A percentile compares a stretch with the other conserved stretches of the same genome.
Conservation (phyloP, 2,888 invertebrate species). For the Ellobium chinense region DNA sequence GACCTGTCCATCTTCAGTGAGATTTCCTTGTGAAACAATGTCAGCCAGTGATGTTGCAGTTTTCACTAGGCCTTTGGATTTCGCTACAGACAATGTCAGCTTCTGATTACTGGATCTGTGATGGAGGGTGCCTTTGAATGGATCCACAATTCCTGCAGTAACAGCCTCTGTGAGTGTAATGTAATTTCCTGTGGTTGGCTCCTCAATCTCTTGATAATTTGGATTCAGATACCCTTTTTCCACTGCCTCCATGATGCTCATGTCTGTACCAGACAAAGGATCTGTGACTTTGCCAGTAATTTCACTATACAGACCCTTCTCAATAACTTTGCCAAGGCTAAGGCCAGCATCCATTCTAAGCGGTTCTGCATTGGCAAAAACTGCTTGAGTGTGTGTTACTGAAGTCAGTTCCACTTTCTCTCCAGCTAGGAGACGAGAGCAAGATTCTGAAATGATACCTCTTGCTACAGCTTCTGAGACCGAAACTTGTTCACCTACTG, state of each 20-base stretch:
- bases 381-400: constrained; percentile 71
- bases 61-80: constrained; percentile 84
- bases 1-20: constrained; percentile 80
- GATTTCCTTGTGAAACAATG: constrained; percentile 83
- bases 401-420: constrained; percentile 69
- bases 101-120: constrained; percentile 88
- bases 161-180: constrained; percentile 96
- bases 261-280: constrained; percentile 77
- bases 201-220: constrained; percentile 86
- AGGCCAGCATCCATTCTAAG: constrained; percentile 65
- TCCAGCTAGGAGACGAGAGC: constrained; percentile 65
- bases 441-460: constrained; percentile 62
- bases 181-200: constrained; percentile 91
- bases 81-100: constrained; percentile 89
- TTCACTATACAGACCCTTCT: constrained; percentile 78
- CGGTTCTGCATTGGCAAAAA: constrained; percentile 66
- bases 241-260: constrained; percentile 87
- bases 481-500: constrained; percentile 86
- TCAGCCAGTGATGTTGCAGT: constrained; percentile 91
- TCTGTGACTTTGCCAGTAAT: constrained; percentile 79
- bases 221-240: constrained; percentile 85
- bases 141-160: constrained; percentile 91
- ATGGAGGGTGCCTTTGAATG: constrained; percentile 84
- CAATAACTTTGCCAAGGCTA: constrained; percentile 77
- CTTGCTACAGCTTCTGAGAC: constrained; percentile 73